phyloP scores from a whole-genome alignment of 2,888 invertebrate species.

The Ceratothoa steindachneri region DNA sequence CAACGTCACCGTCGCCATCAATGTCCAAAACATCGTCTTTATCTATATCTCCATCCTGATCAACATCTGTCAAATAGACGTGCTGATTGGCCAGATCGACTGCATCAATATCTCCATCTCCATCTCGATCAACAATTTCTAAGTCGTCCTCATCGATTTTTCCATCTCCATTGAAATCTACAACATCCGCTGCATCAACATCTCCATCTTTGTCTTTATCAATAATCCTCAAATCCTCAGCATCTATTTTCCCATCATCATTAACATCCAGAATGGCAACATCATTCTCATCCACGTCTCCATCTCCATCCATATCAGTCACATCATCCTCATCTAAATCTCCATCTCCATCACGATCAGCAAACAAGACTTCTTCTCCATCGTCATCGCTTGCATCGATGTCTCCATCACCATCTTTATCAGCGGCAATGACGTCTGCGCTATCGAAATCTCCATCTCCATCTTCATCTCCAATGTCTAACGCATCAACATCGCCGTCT shows the following conservation, averaged over 20 bases:
- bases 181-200: constrained; percentile 41
- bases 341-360: constrained; percentile 37
- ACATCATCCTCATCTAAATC: constrained; percentile 42
- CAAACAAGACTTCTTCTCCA: constrained; percentile 30
- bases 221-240: constrained; percentile 28
- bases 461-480: constrained; percentile 39
- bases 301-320: constrained; percentile 36
- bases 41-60: constrained; percentile 45
- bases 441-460: constrained; percentile 42
- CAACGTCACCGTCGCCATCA: constrained; percentile 43
- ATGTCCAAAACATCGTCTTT: constrained; percentile 35
- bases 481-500: constrained; percentile 42
- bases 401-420: constrained; percentile 44
- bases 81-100: constrained; percentile 27
- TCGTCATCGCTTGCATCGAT: constrained; percentile 42
- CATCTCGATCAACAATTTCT: constrained; percentile 32
- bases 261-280: constrained; percentile 37
- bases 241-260: constrained; percentile 35
- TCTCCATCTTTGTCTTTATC: constrained; percentile 46
- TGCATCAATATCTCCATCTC: constrained; percentile 34
- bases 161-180: constrained; percentile 40
- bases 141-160: constrained; percentile 36
- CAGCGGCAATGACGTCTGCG: constrained; percentile 26
- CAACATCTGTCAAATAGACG: constrained; percentile 25
- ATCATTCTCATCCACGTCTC: constrained; percentile 46